Base-by-base conservation (phyloP, 2,888 invertebrate genomes). In the Cacoxenus indagator region DNA sequence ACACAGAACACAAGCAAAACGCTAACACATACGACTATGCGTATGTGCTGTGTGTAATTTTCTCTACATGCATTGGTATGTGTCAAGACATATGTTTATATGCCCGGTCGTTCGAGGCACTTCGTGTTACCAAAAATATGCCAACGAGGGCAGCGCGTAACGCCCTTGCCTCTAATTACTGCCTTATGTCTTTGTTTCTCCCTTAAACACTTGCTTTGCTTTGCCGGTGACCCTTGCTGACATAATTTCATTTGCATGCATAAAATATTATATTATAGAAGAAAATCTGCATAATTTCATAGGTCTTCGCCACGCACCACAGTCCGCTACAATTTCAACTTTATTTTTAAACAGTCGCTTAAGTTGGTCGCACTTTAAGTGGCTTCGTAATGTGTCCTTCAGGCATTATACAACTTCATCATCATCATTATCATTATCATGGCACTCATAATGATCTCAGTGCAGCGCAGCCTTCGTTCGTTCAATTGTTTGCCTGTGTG, bases 211-310 rank as follows among this genome's bases (percentile, higher is more conserved):
- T n/a, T n/a, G n/a, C n/a, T n/a, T n/a, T n/a, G n/a, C n/a, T n/a
- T n/a, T n/a, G n/a, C n/a, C n/a, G n/a, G n/a, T n/a, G n/a, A n/a
- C n/a, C n/a, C n/a, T n/a, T n/a, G n/a, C n/a, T n/a, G 45, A 43
- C 19, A 51, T 51, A 51, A 51, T 51, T 51, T 51, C 17, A 51
- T 51, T 22, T 51, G 51, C 51, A 51, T 51, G 22, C 51, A 51
- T 51, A 51, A 51, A 51, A 22, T 51, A n/a, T n/a, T n/a, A n/a
- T n/a, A n/a, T n/a, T 8, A 37, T 11, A 51, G 51, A n/a, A 51
- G 9, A 9, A 51, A 51, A 51, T 51, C 51, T 62, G 61, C 43
- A 62, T 62, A 62, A 62, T 62, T 62, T 43, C 61, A 62, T 55
- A 26, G n/a, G 26, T 51, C 51, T 51, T 51, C 9, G 19, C 51